A percentile compares a stretch with the other conserved stretches of the same genome.
phyloP scores from a whole-genome alignment of 2,113 vertebrate genomes.

The Chionis minor region DNA sequence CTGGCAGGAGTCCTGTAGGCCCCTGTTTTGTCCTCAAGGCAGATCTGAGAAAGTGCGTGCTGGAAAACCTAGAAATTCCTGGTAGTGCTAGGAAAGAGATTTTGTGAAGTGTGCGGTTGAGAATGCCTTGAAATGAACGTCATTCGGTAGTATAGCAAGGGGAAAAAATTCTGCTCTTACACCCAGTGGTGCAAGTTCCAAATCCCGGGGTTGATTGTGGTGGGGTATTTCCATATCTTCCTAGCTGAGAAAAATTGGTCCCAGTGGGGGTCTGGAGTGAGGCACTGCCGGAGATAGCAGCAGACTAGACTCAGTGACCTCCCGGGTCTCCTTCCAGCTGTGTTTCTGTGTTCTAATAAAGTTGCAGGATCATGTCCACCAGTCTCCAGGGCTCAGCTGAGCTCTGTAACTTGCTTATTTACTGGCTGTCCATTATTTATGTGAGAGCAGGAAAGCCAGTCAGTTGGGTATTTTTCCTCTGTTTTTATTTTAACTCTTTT shows the following conservation, averaged over 20 bases:
- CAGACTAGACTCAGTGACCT: neutral
- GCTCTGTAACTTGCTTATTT: constrained; percentile 49
- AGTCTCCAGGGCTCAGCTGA: neutral
- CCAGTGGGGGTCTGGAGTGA: neutral
- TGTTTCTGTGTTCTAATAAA: constrained; percentile 29
- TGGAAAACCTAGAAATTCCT: neutral
- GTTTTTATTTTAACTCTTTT: constrained; percentile 17
- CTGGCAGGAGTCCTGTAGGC: neutral
- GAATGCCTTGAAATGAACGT: neutral
- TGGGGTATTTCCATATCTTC: neutral
- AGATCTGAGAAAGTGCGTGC: neutral
- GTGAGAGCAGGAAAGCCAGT: neutral
- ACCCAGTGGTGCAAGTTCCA: neutral
- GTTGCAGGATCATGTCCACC: constrained; percentile 47
- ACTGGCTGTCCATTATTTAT: constrained; percentile 44
- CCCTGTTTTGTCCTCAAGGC: neutral
- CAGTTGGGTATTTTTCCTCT: neutral
- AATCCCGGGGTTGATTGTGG: neutral
- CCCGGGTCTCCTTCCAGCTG: neutral
- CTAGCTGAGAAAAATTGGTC: constrained; percentile 28
- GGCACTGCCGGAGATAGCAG: neutral
- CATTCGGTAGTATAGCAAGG: neutral
- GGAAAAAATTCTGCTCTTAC: neutral
- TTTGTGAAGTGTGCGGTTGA: neutral
- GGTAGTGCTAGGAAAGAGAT: neutral